Conservation (phyloP, 1,140 invertebrate species). For the Drosophila ironensis region DNA sequence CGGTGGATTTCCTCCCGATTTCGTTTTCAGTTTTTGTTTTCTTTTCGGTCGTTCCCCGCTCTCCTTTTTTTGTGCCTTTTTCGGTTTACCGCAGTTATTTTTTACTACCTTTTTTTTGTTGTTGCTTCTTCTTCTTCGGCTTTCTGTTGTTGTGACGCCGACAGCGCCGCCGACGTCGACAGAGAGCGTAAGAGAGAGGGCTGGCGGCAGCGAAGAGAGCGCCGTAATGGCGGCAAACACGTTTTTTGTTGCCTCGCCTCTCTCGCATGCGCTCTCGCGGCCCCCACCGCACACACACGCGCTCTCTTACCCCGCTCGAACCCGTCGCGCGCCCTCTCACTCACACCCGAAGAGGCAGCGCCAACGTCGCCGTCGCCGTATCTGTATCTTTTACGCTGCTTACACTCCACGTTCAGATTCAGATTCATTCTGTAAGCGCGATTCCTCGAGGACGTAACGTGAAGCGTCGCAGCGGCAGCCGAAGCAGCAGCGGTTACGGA, state of each 20-base stretch:
- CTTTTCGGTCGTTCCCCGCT: conserved; percentile 55
- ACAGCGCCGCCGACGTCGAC: conserved; percentile 30
- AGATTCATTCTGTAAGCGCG: conserved; percentile 82
- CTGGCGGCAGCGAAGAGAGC: not conserved
- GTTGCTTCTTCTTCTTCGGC: no score
- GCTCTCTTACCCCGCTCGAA: conserved; percentile 24
- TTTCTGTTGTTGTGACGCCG: no score
- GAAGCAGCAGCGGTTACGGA: conserved; percentile 62
- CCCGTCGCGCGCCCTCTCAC: conserved; percentile 15
- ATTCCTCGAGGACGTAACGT: conserved; percentile 82
- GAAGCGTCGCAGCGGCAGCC: conserved; percentile 77
- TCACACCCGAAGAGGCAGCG: conserved; percentile 22
- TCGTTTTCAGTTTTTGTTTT: conserved; percentile 62
- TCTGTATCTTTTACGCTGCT: conserved; percentile 81
- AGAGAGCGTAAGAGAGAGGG: conserved; percentile 4
- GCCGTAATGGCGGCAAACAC: conserved; percentile 73
- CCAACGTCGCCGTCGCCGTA: conserved; percentile 25
- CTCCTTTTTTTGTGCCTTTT: conserved; percentile 75
- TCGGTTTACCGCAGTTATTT: conserved; percentile 80
- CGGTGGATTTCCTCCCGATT: conserved; percentile 51
- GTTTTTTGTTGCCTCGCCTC: conserved; percentile 63
- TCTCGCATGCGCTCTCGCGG: conserved; percentile 68
- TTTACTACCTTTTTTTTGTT: conserved; percentile 78
- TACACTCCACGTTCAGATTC: conserved; percentile 82
- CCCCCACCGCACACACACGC: conserved; percentile 42